A percentile compares a stretch with the other conserved stretches of the same genome.
Evolutionary conservation across 1,140 invertebrate genomes (phyloP).

Genomic region (Stegodyphus mimosarum): DNA sequence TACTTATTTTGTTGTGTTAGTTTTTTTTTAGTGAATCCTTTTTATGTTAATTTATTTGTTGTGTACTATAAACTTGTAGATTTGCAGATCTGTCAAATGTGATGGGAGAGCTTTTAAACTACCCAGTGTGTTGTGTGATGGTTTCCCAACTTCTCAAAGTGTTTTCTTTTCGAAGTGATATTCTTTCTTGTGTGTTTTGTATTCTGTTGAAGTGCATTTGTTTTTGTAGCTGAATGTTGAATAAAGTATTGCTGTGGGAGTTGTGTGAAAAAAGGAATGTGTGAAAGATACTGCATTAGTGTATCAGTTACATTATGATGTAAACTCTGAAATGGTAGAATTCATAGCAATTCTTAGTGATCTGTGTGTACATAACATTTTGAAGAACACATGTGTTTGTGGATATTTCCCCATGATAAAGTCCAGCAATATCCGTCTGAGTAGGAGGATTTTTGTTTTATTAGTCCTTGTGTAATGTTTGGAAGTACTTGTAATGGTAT

Average conservation of each 20-base stretch:
- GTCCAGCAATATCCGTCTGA: slow-evolving; percentile 45
- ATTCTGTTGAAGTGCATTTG: neutral
- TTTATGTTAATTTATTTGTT: too few relatives aligned
- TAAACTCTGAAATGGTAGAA: slow-evolving; percentile 28
- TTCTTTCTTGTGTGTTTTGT: neutral
- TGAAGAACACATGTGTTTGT: slow-evolving; percentile 28
- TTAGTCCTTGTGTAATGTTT: slow-evolving; percentile 10
- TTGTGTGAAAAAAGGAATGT: neutral
- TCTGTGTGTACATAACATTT: slow-evolving; percentile 44
- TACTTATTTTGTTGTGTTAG: slow-evolving; percentile 37
- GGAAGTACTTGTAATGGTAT: slow-evolving; percentile 18
- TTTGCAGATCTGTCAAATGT: too few relatives aligned
- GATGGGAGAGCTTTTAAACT: too few relatives aligned
- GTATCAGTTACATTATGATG: slow-evolving; percentile 2
- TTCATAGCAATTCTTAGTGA: slow-evolving; percentile 29
- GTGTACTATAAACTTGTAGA: too few relatives aligned
- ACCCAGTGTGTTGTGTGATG: slow-evolving; percentile 19
- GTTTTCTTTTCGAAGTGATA: too few relatives aligned
- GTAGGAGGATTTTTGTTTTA: slow-evolving; percentile 36
- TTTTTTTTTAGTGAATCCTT: too few relatives aligned
- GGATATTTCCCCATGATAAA: neutral
- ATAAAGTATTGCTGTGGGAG: slow-evolving; percentile 54
- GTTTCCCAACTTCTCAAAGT: neutral
- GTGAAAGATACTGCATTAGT: slow-evolving; percentile 26
- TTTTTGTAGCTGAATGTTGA: slow-evolving; percentile 20